A percentile compares a stretch with the other conserved stretches of the same genome.
These are phyloP conservation scores for Platycheirus rosarum DNA, from an alignment of 2,888 invertebrate species.

Conservation along the genomic window DNA sequence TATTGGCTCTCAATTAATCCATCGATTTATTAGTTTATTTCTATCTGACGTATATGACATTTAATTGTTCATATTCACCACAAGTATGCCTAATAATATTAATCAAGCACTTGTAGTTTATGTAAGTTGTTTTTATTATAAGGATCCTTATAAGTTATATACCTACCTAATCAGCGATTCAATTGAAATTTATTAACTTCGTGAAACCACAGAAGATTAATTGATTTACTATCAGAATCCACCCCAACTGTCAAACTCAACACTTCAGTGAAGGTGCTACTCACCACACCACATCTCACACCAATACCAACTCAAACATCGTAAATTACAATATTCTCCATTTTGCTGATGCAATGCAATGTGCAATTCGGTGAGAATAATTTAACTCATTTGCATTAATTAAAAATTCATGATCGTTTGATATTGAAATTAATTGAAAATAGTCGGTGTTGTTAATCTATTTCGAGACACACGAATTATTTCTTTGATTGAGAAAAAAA, in stretches of 20 bases:
- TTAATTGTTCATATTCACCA: slow-evolving; percentile 22
- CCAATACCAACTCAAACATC: not conserved
- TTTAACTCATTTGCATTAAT: slow-evolving; percentile 49
- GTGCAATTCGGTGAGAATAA: slow-evolving; percentile 9
- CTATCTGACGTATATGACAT: slow-evolving; percentile 23
- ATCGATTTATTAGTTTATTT: slow-evolving; percentile 22
- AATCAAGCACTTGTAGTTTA: slow-evolving; percentile 27
- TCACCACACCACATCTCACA: not conserved
- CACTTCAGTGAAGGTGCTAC: slow-evolving; percentile 18
- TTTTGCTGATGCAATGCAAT: slow-evolving; percentile 55
- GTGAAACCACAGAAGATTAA: slow-evolving; percentile 33
- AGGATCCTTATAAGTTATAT: slow-evolving; percentile 9
- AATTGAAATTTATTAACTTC: slow-evolving; percentile 62
- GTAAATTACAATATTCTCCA: slow-evolving; percentile 14
- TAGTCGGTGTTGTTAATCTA: slow-evolving; percentile 52
- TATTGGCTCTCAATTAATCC: slow-evolving; percentile 7
- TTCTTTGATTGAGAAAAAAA: slow-evolving; percentile 9
- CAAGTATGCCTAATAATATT: slow-evolving; percentile 28
- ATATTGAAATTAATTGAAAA: slow-evolving; percentile 65
- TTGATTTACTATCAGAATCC: slow-evolving; percentile 58
- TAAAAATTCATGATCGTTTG: slow-evolving; percentile 60
- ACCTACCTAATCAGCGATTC: slow-evolving; percentile 29
- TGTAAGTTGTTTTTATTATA: slow-evolving; percentile 43
- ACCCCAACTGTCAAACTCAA: slow-evolving; percentile 37
- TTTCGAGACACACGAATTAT: slow-evolving; percentile 49